Evolutionary conservation across 1,140 invertebrate genomes (phyloP).

Genomic region (Rhizoglyphus robini): DNA sequence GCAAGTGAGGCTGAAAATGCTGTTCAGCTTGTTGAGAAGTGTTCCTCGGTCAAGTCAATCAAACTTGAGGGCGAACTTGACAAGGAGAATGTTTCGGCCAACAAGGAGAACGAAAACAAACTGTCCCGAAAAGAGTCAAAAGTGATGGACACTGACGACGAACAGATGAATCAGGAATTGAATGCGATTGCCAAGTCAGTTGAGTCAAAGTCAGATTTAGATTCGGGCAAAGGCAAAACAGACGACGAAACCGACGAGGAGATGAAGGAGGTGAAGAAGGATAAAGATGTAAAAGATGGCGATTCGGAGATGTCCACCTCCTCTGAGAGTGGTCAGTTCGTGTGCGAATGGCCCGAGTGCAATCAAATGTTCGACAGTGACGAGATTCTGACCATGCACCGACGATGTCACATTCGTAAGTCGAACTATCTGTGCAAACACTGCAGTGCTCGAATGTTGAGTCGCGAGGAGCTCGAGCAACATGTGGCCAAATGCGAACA

Average conservation of each 20-base stretch:
- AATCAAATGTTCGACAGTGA: conserved; percentile 1
- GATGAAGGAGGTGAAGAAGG: neutral
- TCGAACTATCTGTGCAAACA: conserved; percentile 17
- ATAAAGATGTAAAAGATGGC: neutral
- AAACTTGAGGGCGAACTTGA: neutral
- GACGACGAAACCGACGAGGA: neutral
- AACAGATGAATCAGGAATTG: neutral
- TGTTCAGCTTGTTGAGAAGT: too few relatives aligned
- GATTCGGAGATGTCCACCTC: too few relatives aligned
- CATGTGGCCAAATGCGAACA: neutral
- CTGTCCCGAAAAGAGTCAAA: neutral
- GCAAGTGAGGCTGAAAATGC: too few relatives aligned
- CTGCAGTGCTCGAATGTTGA: conserved; percentile 16
- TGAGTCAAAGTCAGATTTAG: neutral
- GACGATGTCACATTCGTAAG: conserved; percentile 16
- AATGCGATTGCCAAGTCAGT: neutral
- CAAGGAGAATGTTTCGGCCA: too few relatives aligned
- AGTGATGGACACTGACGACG: neutral
- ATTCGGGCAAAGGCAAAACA: neutral
- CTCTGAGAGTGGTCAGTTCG: neutral
- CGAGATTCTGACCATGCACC: conserved; percentile 9
- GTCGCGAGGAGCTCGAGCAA: conserved; percentile 11
- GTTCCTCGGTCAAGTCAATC: too few relatives aligned
- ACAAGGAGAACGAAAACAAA: neutral
- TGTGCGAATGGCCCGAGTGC: conserved; percentile 18